Conservation (phyloP, 2,797 vertebrate genomes). For the Muraenolepis orangiensis region DNA sequence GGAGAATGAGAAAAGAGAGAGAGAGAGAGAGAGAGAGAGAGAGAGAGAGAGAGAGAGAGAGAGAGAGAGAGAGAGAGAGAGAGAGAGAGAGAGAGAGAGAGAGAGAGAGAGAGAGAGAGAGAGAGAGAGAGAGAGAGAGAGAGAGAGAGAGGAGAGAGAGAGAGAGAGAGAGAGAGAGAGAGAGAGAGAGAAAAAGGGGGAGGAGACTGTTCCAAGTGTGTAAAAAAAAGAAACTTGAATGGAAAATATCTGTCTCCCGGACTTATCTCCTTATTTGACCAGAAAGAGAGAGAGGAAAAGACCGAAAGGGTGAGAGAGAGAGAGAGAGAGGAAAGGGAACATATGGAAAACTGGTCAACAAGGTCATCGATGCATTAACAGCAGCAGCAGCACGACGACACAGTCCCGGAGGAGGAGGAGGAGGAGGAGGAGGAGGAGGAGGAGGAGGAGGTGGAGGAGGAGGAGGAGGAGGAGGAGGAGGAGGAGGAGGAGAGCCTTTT, state of each 20-base stretch:
- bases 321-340: too few relatives aligned
- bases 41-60: too few relatives aligned
- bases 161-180: constrained; percentile 18
- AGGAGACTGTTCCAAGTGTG: constrained; percentile 54
- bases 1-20: not conserved
- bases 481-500: too few relatives aligned
- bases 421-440: too few relatives aligned
- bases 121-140: too few relatives aligned
- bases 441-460: too few relatives aligned
- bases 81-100: too few relatives aligned
- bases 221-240: constrained; percentile 64
- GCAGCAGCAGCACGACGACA: not conserved
- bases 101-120: too few relatives aligned
- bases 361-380: not conserved
- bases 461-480: too few relatives aligned
- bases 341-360: not conserved
- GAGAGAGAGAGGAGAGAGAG: not conserved
- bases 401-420: too few relatives aligned
- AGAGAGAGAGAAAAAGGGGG: constrained; percentile 41
- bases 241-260: constrained; percentile 70
- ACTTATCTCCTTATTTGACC: constrained; percentile 75
- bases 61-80: not conserved
- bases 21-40: not conserved
- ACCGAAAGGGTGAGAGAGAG: constrained; percentile 11
- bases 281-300: constrained; percentile 39